Evolutionary conservation across 2,888 invertebrate species (phyloP).

Genomic region (Drosophila paracracens): DNA sequence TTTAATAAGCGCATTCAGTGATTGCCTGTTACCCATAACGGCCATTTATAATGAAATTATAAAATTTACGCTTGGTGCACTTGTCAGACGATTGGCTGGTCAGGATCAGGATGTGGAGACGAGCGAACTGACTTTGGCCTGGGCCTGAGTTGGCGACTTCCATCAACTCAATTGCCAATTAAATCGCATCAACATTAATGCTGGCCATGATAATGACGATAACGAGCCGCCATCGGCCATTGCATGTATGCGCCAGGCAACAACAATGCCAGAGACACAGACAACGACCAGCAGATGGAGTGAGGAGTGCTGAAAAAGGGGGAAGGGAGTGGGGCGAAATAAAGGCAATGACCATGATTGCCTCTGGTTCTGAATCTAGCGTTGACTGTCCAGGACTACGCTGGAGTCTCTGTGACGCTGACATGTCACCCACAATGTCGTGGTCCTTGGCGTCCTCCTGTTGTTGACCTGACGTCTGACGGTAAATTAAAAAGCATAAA

Average conservation of each 20-base stretch:
- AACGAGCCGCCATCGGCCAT: conserved; percentile 70
- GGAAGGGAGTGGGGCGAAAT: neutral
- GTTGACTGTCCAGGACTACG: conserved; percentile 35
- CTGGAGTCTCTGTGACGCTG: conserved; percentile 54
- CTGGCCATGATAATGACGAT: conserved; percentile 72
- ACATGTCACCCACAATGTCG: conserved; percentile 73
- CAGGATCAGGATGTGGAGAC: conserved; percentile 1
- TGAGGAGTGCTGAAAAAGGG: neutral
- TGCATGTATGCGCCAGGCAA: conserved; percentile 65
- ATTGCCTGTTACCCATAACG: conserved; percentile 37
- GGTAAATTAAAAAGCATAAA: conserved; percentile 79
- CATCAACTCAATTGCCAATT: conserved; percentile 73
- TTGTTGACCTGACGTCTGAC: conserved; percentile 68
- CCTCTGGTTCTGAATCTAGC: conserved; percentile 28
- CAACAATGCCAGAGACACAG: conserved; percentile 44
- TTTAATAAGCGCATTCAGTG: conserved; percentile 25
- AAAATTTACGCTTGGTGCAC: conserved; percentile 50
- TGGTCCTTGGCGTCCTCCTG: conserved; percentile 57
- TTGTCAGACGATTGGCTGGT: conserved; percentile 48
- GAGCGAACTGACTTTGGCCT: conserved; percentile 20
- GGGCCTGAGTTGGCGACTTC: conserved; percentile 39
- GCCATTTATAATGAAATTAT: conserved; percentile 69
- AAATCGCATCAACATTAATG: conserved; percentile 75
- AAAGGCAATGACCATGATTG: conserved; percentile 50
- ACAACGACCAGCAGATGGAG: neutral